Percentiles rank a stretch among this genome's conserved stretches.
Evolutionary conservation across 2,888 invertebrate species (phyloP).

Genomic region (Pachymerium ferrugineum): DNA sequence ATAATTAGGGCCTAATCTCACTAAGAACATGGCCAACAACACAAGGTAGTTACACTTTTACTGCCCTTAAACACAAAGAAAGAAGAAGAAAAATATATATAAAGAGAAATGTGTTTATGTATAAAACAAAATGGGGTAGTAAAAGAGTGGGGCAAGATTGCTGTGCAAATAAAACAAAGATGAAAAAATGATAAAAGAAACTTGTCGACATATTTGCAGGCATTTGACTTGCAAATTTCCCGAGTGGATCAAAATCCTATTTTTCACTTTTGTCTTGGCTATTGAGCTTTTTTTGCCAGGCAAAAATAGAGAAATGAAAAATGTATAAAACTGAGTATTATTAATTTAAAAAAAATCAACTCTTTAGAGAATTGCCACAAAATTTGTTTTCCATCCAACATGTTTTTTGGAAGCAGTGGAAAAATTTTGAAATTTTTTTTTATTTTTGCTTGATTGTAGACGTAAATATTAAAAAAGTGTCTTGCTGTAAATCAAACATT

Average conservation of each 20-base stretch:
- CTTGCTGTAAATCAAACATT: too few species aligned
- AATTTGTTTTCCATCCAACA: background rate
- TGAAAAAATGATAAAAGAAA: conserved; percentile 4
- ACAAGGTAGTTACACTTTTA: background rate
- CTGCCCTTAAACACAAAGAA: background rate
- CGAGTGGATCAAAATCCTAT: conserved; percentile 13
- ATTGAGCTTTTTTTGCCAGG: background rate
- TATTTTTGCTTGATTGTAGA: too few species aligned
- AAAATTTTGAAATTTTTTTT: too few species aligned
- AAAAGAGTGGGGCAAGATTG: background rate
- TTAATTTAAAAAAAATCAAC: background rate
- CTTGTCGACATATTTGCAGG: background rate
- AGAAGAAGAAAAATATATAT: background rate
- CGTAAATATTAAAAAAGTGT: too few species aligned
- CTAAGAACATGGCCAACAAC: background rate
- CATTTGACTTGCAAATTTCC: conserved; percentile 4
- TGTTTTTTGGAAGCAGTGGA: too few species aligned
- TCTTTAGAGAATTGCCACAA: background rate
- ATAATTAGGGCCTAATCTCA: background rate
- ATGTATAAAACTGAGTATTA: background rate
- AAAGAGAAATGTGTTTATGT: background rate
- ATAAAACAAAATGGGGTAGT: background rate
- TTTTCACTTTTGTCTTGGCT: background rate
- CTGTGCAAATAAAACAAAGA: background rate
- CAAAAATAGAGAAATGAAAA: background rate